Percentiles rank a stretch among this genome's conserved stretches.
phyloP scores from a whole-genome alignment of 2,113 vertebrate genomes.

The Amphiprion percula region DNA sequence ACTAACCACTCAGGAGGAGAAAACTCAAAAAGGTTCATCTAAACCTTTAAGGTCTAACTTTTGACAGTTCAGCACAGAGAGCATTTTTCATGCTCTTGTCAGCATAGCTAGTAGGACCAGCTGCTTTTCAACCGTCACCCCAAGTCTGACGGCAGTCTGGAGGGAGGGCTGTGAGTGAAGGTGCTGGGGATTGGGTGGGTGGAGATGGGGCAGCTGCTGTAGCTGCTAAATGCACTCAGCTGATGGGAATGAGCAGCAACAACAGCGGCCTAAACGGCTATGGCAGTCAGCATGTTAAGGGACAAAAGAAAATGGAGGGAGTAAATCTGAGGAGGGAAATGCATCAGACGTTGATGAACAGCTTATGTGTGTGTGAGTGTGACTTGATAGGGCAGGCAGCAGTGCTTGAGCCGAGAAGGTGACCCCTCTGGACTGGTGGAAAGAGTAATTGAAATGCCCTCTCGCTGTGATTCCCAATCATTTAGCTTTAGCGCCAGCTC shows the following conservation, averaged over 20 bases:
- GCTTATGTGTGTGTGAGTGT: constrained; percentile 18
- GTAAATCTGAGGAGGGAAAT: constrained; percentile 42
- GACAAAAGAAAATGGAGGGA: constrained; percentile 68
- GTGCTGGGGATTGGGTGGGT: constrained; percentile 21
- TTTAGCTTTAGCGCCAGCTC: constrained; percentile 47
- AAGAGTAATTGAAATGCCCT: constrained; percentile 65
- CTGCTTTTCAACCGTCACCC: constrained; percentile 65
- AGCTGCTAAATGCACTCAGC: constrained; percentile 81
- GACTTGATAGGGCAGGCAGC: constrained; percentile 1
- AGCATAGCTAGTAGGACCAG: constrained; percentile 38
- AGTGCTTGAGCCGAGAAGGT: constrained; percentile 43
- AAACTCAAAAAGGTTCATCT: background rate
- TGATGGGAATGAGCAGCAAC: constrained; percentile 71
- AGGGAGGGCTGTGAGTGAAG: constrained; percentile 20
- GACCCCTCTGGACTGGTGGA: constrained; percentile 57
- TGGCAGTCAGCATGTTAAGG: constrained; percentile 54
- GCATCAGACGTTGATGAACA: constrained; percentile 52
- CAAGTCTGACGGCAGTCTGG: constrained; percentile 37
- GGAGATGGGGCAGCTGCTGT: constrained; percentile 47
- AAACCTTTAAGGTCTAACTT: constrained; percentile 5
- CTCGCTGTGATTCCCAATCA: constrained; percentile 49
- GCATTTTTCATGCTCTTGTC: constrained; percentile 52
- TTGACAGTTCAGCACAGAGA: constrained; percentile 27
- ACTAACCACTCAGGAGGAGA: background rate
- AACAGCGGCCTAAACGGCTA: constrained; percentile 62